phyloP scores from a whole-genome alignment of 1,140 invertebrate genomes.

The Orius insidiosus region DNA sequence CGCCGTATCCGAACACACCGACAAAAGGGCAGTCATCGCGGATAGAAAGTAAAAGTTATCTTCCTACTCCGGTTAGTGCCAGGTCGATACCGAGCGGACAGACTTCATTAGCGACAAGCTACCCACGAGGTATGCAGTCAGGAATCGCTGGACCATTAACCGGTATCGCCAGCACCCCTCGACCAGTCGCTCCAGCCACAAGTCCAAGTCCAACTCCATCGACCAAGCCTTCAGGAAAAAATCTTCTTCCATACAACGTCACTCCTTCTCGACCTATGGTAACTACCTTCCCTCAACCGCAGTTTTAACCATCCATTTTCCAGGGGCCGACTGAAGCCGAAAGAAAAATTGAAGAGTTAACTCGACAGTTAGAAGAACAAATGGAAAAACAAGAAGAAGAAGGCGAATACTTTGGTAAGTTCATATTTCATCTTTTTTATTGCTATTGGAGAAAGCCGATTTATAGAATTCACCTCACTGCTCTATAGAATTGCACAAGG shows the following conservation, averaged over 20 bases:
- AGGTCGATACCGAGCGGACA: constrained; percentile 14
- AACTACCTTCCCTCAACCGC: constrained; percentile 19
- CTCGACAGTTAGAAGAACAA: constrained; percentile 77
- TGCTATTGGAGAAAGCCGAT: neutral
- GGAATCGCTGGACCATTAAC: constrained; percentile 16
- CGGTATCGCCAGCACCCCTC: constrained; percentile 15
- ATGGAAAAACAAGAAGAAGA: constrained; percentile 87
- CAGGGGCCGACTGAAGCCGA: constrained; percentile 76
- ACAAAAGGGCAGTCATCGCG: constrained; percentile 6
- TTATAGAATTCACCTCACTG: neutral
- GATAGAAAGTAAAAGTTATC: constrained; percentile 1
- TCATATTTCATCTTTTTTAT: neutral
- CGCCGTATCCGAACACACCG: constrained; percentile 15
- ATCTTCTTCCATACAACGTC: constrained; percentile 69
- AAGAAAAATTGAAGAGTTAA: constrained; percentile 77
- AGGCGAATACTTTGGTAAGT: constrained; percentile 88
- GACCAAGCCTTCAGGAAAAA: constrained; percentile 36
- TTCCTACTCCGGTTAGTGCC: constrained; percentile 12
- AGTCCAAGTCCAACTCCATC: constrained; percentile 22
- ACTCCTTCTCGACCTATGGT: constrained; percentile 59
- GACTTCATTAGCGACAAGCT: constrained; percentile 20
- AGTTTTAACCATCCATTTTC: constrained; percentile 11
- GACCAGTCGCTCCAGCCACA: constrained; percentile 21
- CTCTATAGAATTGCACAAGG: too few relatives aligned
- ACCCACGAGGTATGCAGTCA: constrained; percentile 17